phyloP scores from a whole-genome alignment of 2,888 invertebrate species.

The Nemapogon koenigi region DNA sequence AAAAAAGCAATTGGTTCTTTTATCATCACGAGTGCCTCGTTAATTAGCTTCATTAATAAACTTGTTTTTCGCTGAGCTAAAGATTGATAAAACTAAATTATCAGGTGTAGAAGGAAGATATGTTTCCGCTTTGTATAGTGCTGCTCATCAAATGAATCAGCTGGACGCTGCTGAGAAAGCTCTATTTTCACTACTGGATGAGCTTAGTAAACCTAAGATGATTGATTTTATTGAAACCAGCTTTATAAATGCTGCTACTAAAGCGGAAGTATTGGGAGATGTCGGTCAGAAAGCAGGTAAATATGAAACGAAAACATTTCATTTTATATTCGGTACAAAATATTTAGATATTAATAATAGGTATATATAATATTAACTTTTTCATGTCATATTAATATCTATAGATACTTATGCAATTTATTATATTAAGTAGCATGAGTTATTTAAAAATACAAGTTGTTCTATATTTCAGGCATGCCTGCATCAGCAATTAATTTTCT shows the following conservation, averaged over 20 bases:
- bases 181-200: slow-evolving; percentile 26
- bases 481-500: slow-evolving; percentile 35
- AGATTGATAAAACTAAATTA: too few relatives aligned
- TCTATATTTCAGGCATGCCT: slow-evolving; percentile 31
- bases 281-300: slow-evolving; percentile 31
- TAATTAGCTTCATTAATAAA: too few relatives aligned
- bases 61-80: too few relatives aligned
- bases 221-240: slow-evolving; percentile 40
- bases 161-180: slow-evolving; percentile 34
- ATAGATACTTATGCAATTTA: neutral
- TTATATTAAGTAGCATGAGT: neutral
- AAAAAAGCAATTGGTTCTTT: too few relatives aligned
- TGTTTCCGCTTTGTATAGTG: slow-evolving; percentile 41
- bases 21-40: too few relatives aligned
- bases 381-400: slow-evolving; percentile 1
- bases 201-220: slow-evolving; percentile 17
- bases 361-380: neutral
- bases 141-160: slow-evolving; percentile 31
- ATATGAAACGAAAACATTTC: too few relatives aligned
- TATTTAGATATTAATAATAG: too few relatives aligned
- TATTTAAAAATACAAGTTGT: neutral
- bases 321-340: too few relatives aligned
- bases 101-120: slow-evolving; percentile 44
- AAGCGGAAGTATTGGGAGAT: slow-evolving; percentile 31
- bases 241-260: slow-evolving; percentile 29